A percentile compares a stretch with the other conserved stretches of the same genome.
Evolutionary conservation across 2,113 vertebrate genomes (phyloP).

Genomic region (Pachycephala philippinensis): DNA sequence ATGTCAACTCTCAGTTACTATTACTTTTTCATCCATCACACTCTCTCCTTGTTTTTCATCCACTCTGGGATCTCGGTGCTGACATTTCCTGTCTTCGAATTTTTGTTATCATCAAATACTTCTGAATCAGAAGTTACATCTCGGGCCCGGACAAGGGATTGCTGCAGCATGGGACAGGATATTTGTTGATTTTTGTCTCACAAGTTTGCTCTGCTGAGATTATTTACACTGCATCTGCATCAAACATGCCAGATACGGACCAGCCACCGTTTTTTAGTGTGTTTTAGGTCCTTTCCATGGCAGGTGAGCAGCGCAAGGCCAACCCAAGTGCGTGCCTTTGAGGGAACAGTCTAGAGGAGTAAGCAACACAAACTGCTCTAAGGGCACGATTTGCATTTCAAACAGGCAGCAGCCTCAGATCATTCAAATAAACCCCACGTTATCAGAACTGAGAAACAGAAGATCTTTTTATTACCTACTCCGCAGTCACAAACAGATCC

Average conservation of each 20-base stretch:
- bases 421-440: slow-evolving; percentile 11
- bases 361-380: slow-evolving; percentile 22
- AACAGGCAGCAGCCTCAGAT: slow-evolving; percentile 44
- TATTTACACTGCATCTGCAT: neutral
- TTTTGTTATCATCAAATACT: neutral
- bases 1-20: neutral
- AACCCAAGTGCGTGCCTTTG: neutral
- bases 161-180: neutral
- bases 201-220: neutral
- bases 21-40: slow-evolving; percentile 37
- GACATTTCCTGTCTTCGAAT: neutral
- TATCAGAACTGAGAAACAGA: slow-evolving; percentile 36
- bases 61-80: neutral
- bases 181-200: neutral
- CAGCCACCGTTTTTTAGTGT: neutral
- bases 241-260: neutral
- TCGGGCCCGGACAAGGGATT: neutral
- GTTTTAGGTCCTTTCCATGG: neutral
- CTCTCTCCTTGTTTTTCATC: neutral
- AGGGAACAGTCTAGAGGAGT: slow-evolving; percentile 15
- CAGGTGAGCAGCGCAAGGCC: neutral
- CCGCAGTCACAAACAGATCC: slow-evolving; percentile 19
- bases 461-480: slow-evolving; percentile 8
- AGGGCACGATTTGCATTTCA: slow-evolving; percentile 61
- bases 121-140: neutral